Conservation (phyloP, 2,113 vertebrate genomes). For the Pituophis catenifer region DNA sequence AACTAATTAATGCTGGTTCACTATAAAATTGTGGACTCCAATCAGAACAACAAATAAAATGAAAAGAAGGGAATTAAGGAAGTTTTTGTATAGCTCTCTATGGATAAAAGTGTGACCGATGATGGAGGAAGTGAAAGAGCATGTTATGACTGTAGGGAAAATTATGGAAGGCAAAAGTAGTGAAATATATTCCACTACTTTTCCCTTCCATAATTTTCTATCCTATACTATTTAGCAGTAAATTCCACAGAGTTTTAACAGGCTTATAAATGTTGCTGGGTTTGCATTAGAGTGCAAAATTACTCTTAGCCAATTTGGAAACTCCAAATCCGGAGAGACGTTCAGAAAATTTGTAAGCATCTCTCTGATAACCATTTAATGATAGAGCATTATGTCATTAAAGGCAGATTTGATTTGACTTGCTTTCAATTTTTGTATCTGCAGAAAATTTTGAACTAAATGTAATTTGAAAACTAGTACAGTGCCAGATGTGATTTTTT, state of each 20-base stretch:
- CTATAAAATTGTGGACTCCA: neutral
- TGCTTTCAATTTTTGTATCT: neutral
- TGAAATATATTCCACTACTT: neutral
- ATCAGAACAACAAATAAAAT: neutral
- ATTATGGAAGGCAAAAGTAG: neutral
- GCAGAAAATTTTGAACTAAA: neutral
- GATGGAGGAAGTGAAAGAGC: neutral
- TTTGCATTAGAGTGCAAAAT: neutral
- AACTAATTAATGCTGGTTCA: neutral
- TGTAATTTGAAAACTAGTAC: neutral
- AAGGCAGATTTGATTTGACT: neutral
- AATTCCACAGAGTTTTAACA: neutral
- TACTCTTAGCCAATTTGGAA: neutral
- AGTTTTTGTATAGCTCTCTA: neutral
- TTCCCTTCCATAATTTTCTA: no score
- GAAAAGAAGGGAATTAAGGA: no score
- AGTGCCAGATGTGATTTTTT: neutral
- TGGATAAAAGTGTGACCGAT: neutral
- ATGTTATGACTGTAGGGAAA: neutral
- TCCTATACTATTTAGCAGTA: neutral
- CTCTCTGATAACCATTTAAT: neutral
- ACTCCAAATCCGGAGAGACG: neutral
- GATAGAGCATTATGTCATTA: neutral
- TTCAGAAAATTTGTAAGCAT: neutral
- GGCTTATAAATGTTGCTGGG: neutral